These are phyloP conservation scores for Pachyramphus minor DNA, from an alignment of 2,113 vertebrate species.

Conservation along the genomic window DNA sequence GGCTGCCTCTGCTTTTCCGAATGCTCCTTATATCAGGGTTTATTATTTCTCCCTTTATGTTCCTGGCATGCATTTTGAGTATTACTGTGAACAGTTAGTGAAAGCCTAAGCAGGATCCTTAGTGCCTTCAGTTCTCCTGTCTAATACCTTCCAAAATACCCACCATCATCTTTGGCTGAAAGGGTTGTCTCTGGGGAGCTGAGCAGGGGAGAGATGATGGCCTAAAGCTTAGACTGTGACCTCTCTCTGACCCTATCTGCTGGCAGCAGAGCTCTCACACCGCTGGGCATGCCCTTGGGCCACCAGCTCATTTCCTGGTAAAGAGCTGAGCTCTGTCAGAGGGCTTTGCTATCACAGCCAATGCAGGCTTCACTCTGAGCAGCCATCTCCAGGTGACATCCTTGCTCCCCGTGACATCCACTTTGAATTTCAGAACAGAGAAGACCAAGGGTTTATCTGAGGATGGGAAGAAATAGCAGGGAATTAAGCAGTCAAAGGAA, in stretches of 20 bases:
- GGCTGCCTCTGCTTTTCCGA: background rate
- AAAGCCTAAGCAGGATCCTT: background rate
- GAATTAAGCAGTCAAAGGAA: background rate
- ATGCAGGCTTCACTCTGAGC: background rate
- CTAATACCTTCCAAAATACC: background rate
- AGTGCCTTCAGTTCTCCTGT: background rate
- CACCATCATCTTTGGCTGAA: background rate
- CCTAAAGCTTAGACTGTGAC: background rate
- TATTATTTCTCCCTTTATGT: slow-evolving; percentile 12
- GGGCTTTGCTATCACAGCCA: background rate
- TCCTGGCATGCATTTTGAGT: background rate
- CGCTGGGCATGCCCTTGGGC: background rate
- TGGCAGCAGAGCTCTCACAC: background rate
- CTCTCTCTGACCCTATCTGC: background rate
- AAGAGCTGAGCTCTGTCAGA: background rate
- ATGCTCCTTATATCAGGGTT: background rate
- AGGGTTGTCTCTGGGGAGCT: background rate
- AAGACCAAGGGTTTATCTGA: background rate
- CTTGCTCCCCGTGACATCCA: background rate
- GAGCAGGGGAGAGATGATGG: background rate
- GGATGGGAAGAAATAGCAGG: background rate
- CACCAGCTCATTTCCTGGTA: background rate
- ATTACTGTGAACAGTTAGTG: background rate
- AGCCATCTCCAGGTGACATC: background rate
- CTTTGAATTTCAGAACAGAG: slow-evolving; percentile 7